Evolutionary conservation across 1,140 invertebrate genomes (phyloP), one percentile per base, ranked within the genome.

Genomic region (Pinna nobilis): DNA sequence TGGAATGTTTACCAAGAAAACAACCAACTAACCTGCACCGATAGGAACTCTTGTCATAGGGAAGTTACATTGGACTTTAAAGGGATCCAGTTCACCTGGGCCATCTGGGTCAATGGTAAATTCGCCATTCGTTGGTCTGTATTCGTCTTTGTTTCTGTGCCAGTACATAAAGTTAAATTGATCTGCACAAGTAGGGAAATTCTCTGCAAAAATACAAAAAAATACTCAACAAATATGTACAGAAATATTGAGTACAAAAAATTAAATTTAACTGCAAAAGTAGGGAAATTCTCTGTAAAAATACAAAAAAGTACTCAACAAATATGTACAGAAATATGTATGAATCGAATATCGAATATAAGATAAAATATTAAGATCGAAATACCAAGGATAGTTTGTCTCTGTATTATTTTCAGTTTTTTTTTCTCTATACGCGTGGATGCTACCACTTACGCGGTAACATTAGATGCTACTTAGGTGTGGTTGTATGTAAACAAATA

Each of bases 71-170:
- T 35, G 60, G 0, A 80, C 84, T 3, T 44, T 37, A 44, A 85
- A 80, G 15, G 60, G 55, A 2, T 73, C 53, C 25, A 81, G 76
- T 11, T 77, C 81, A 3, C 80, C 83, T 1, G 72, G 44, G 7
- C 69, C 67, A 47, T 87, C 86, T 6, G 86, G 83, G 68, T 87
- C 86, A 13, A 87, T 81, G 32, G 78, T 67, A 72, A 84, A 86
- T 13, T 41, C 53, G 28, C 78, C 53, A 44, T 84, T 78, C 25
- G 30, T 7, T 44, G 61, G 47, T 11, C 70, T 70, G 18, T 74
- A 68, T 60, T 37, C 9, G 11, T 1, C 47, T 44, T 30, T 59
- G 13, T n/a, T 39, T 7, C 68, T 30, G 11, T 53, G 28, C 9
- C 33, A 13, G 2, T 15, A 39, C 68, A 70, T 70, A 30, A 37